These are phyloP conservation scores for Ornithoptera alexandrae DNA, from an alignment of 2,888 invertebrate genomes.

Conservation along the genomic window DNA sequence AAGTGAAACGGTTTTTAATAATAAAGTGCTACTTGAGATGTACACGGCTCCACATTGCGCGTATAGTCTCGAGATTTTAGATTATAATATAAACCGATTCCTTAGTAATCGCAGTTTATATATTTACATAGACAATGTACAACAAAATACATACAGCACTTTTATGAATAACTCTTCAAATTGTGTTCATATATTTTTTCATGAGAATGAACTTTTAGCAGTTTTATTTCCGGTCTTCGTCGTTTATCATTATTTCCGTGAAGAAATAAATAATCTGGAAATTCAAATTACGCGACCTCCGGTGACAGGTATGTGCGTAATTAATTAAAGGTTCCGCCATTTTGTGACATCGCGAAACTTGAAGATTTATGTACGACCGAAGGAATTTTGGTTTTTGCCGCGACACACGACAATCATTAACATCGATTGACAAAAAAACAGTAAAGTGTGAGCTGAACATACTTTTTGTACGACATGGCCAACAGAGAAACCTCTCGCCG, in stretches of 20 bases:
- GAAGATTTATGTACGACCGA: constrained; percentile 60
- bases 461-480: not conserved
- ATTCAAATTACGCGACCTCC: constrained; percentile 44
- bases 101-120: too few relatives aligned
- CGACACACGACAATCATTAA: constrained; percentile 71
- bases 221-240: not conserved
- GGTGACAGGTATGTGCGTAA: constrained; percentile 62
- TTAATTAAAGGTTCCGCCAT: constrained; percentile 64
- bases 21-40: not conserved
- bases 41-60: not conserved
- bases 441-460: constrained; percentile 26
- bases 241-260: constrained; percentile 18
- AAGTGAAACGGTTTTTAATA: not conserved
- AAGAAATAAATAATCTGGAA: constrained; percentile 22
- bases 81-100: too few relatives aligned
- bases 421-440: constrained; percentile 29
- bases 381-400: constrained; percentile 63
- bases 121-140: too few relatives aligned
- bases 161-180: too few relatives aligned
- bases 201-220: too few relatives aligned
- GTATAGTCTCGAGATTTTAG: not conserved
- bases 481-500: not conserved
- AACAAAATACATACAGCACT: too few relatives aligned
- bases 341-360: constrained; percentile 48
- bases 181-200: too few relatives aligned